A percentile compares a stretch with the other conserved stretches of the same genome.
Evolutionary conservation across 2,797 vertebrate species (phyloP).

Genomic region (Pagetopsis macropterus): DNA sequence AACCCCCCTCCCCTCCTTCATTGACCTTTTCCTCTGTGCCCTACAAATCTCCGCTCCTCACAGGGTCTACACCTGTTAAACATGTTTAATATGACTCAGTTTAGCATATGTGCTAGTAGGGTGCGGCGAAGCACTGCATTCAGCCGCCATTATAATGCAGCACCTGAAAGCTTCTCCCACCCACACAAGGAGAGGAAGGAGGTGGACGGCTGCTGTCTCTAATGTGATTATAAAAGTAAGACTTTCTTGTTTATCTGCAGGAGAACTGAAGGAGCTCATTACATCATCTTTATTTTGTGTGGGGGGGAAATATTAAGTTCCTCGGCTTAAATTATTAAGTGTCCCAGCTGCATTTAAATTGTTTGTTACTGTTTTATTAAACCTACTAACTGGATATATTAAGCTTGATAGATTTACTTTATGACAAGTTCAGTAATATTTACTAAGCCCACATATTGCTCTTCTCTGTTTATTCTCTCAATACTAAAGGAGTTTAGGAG

Average conservation of each 20-base stretch:
- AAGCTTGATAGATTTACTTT: slow-evolving; percentile 26
- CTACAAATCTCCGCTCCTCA: slow-evolving; percentile 41
- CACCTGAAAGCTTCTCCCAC: slow-evolving; percentile 51
- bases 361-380: slow-evolving; percentile 14
- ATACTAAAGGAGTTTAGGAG: neutral
- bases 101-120: slow-evolving; percentile 8
- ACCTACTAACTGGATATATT: slow-evolving; percentile 9
- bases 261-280: slow-evolving; percentile 34
- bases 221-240: slow-evolving; percentile 48
- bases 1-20: slow-evolving; percentile 5
- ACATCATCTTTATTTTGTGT: slow-evolving; percentile 30
- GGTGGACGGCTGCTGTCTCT: slow-evolving; percentile 18
- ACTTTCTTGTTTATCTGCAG: slow-evolving; percentile 47
- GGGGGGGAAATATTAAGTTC: slow-evolving; percentile 30
- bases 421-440: slow-evolving; percentile 10
- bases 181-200: slow-evolving; percentile 42
- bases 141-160: slow-evolving; percentile 27
- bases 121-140: slow-evolving; percentile 19
- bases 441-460: neutral
- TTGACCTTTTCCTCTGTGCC: slow-evolving; percentile 56
- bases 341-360: slow-evolving; percentile 23
- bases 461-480: neutral
- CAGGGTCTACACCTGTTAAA: slow-evolving; percentile 43
- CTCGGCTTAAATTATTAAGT: slow-evolving; percentile 24
- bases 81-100: slow-evolving; percentile 39